Evolutionary conservation across 2,797 vertebrate genomes (phyloP).

Genomic region (Tarsius wallacei): DNA sequence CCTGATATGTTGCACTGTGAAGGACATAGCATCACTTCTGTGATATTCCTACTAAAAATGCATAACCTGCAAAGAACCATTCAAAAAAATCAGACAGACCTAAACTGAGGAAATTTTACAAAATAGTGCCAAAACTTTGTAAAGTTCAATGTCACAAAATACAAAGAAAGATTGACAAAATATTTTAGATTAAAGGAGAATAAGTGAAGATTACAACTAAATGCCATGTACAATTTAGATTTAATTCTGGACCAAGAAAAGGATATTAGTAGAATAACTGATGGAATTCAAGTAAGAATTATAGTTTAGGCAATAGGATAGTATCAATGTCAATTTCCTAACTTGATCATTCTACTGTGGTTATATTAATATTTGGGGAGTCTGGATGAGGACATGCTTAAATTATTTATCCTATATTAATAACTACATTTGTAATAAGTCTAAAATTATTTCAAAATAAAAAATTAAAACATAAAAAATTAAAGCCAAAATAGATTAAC

Average conservation of each 20-base stretch:
- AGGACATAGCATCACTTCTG: background rate
- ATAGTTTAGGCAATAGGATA: background rate
- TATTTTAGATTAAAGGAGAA: conserved; percentile 25
- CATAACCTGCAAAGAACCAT: background rate
- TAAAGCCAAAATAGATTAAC: background rate
- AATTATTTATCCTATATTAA: conserved; percentile 9
- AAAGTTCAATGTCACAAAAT: background rate
- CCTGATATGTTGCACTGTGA: background rate
- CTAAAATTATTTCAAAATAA: conserved; percentile 41
- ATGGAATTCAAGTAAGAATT: background rate
- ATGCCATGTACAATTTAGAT: background rate
- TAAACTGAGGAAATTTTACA: background rate
- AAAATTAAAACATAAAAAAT: conserved; percentile 49
- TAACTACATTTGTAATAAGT: background rate
- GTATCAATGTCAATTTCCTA: background rate
- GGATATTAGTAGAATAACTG: background rate
- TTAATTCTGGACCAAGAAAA: background rate
- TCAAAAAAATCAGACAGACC: conserved; percentile 1
- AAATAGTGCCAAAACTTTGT: background rate
- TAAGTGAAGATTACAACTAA: background rate
- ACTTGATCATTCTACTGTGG: background rate
- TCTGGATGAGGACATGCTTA: background rate
- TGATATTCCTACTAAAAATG: background rate
- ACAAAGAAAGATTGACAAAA: conserved; percentile 17
- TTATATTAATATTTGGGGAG: background rate